phyloP scores from a whole-genome alignment of 1,140 invertebrate species.

The Gryon sp. region DNA sequence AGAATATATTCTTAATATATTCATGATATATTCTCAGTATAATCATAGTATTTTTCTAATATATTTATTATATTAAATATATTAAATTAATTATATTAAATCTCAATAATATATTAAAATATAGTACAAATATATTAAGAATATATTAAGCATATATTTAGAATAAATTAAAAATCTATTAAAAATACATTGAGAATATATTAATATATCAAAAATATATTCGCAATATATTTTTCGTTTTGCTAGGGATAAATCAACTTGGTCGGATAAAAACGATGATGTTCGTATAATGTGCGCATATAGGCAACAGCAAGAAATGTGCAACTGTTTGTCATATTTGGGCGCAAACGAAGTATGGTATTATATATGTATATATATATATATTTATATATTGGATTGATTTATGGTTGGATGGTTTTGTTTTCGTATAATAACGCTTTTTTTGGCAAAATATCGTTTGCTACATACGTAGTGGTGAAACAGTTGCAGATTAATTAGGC shows the following conservation, averaged over 20 bases:
- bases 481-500: slow-evolving; percentile 63
- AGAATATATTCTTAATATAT: no score
- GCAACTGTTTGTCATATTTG: slow-evolving; percentile 40
- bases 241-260: slow-evolving; percentile 23
- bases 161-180: no score
- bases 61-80: no score
- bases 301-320: slow-evolving; percentile 53
- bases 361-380: neutral
- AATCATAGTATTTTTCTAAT: no score
- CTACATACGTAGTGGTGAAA: slow-evolving; percentile 59
- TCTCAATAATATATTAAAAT: no score
- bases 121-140: no score
- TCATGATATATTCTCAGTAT: no score
- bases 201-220: no score
- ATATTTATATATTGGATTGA: slow-evolving; percentile 5
- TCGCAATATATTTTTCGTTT: no score
- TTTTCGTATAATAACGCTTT: slow-evolving; percentile 1
- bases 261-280: slow-evolving; percentile 27
- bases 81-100: no score
- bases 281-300: slow-evolving; percentile 31
- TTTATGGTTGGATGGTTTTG: neutral
- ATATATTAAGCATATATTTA: no score
- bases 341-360: slow-evolving; percentile 1
- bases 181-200: no score
- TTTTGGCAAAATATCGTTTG: slow-evolving; percentile 21